Evolutionary conservation across 2,888 invertebrate genomes (phyloP).

Genomic region (Melanophora roralis): DNA sequence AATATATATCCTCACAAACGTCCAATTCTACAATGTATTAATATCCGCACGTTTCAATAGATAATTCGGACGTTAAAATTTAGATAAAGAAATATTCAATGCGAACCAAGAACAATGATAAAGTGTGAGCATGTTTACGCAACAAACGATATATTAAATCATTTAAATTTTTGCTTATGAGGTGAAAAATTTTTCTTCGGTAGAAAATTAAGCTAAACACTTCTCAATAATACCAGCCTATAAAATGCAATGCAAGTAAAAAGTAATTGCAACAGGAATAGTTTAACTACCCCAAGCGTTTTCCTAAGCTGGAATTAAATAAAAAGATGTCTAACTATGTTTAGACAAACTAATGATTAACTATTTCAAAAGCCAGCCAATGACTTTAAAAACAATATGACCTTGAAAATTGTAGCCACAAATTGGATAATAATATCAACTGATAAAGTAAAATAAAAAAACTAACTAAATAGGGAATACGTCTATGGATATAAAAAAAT

Average conservation of each 20-base stretch:
- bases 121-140: too few species aligned
- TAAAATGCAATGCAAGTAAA: not conserved
- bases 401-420: slow-evolving; percentile 29
- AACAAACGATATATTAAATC: too few species aligned
- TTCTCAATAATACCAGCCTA: not conserved
- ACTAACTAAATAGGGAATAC: slow-evolving; percentile 1
- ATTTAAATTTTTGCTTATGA: too few species aligned
- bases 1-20: too few species aligned
- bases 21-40: too few species aligned
- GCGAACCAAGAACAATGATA: too few species aligned
- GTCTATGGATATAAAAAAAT: slow-evolving; percentile 4
- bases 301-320: not conserved
- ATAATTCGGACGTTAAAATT: too few species aligned
- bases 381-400: slow-evolving; percentile 9
- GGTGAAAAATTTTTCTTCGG: too few species aligned
- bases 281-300: not conserved
- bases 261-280: not conserved
- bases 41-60: too few species aligned
- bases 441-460: too few species aligned
- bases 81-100: too few species aligned
- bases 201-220: too few species aligned
- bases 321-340: slow-evolving; percentile 18
- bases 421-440: slow-evolving; percentile 43
- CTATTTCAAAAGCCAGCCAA: slow-evolving; percentile 11
- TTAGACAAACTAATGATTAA: slow-evolving; percentile 25